Base-by-base conservation (phyloP, 30 jellyfish, hydroid and myxozoan genomes). In the Aurelia coerulea region DNA sequence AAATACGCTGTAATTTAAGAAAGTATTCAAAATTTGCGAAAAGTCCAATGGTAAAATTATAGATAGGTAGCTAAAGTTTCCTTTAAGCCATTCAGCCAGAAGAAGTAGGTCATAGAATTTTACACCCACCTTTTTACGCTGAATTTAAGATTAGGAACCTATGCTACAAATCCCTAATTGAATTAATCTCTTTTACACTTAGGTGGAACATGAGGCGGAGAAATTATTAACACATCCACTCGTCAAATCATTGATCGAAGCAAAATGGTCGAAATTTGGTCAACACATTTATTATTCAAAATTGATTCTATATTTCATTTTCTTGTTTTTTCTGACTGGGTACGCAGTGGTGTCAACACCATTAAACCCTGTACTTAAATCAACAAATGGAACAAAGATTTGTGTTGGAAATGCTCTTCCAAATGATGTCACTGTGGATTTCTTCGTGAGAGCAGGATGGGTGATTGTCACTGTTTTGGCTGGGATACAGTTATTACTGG, bases 231-330 rank as follows among this genome's bases (percentile, higher is more conserved):
- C 81, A 14, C 97, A 88, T 62, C 97, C 97, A 14, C 84, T 88
- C 13, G 97, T 80, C 7, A 56, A 58, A 56, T 88, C 97, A 10
- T 71, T 88, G 37, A 64, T 88, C 5, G 49, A 79, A 19, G 83
- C 80, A 2, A 88, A 88, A 51, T 88, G 97, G 97, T 88, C 84
- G n/a, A 79, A 53, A 19, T 88, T 79, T 58, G 97, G 97, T n/a
- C 97, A 92, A 13, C 29, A 39, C n/a, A 84, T 88, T 62, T 88
- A 67, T 80, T 88, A 88, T 76, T 64, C 97, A 52, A 88, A 88
- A 52, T 71, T 88, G 32, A 32, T 56, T 11, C 53, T 88, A 18
- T 88, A 60, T 52, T 33, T 74, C 14, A 29, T 88, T 1, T 88
- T 79, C 74, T 68, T 88, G 70, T 46, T 64, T 34, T 80, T 80